A percentile compares a stretch with the other conserved stretches of the same genome.
Conservation (phyloP, 64 coral and sea anemone genomes). For the Cladopsammia gracilis region DNA sequence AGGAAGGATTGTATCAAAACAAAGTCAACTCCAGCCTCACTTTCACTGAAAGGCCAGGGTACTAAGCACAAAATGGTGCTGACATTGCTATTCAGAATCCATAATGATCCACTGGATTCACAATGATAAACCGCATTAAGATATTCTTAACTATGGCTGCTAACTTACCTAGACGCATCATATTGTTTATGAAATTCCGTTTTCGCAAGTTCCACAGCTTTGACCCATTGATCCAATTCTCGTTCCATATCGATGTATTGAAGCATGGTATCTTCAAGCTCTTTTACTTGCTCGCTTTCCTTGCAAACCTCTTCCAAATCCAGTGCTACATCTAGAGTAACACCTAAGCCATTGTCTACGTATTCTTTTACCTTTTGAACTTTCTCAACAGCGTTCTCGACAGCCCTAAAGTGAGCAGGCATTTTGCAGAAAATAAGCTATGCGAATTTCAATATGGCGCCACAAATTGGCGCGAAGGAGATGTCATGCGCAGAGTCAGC, state of each 20-base stretch:
- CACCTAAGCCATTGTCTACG: constrained; percentile 58
- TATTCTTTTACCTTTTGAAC: constrained; percentile 71
- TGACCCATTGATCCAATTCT: constrained; percentile 67
- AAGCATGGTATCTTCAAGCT: constrained; percentile 67
- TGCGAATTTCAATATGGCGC: constrained; percentile 26
- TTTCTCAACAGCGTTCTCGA: constrained; percentile 67
- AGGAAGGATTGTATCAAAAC: too few relatives aligned
- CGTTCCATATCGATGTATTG: constrained; percentile 75
- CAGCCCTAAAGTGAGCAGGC: constrained; percentile 66
- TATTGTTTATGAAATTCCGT: constrained; percentile 47
- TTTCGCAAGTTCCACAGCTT: constrained; percentile 68
- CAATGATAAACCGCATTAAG: too few relatives aligned
- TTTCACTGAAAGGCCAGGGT: too few relatives aligned
- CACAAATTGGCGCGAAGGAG: not conserved
- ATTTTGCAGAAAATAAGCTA: constrained; percentile 17
- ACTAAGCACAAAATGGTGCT: too few relatives aligned
- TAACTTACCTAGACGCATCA: constrained; percentile 15
- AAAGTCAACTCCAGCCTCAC: too few relatives aligned
- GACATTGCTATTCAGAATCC: too few relatives aligned
- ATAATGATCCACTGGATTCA: too few relatives aligned
- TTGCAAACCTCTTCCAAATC: constrained; percentile 75
- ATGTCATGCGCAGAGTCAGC: not conserved
- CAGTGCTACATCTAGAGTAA: constrained; percentile 69
- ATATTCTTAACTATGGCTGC: too few relatives aligned
- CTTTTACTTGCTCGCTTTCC: constrained; percentile 44